Conservation (phyloP, 2,797 vertebrate genomes). For the Eulemur albifrons region DNA sequence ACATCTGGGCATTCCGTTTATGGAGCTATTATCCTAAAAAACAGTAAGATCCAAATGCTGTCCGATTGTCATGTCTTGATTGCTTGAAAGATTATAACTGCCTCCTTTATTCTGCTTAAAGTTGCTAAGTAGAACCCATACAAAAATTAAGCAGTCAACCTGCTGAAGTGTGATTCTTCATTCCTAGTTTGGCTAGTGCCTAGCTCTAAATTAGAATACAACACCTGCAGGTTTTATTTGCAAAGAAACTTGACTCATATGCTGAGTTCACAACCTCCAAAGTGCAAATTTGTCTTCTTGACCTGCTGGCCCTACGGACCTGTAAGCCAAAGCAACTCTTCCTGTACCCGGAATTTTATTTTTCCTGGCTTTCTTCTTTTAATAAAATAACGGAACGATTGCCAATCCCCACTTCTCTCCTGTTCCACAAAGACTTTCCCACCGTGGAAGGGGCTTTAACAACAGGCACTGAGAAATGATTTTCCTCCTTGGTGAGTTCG, state of each 20-base stretch:
- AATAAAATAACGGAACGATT: not conserved
- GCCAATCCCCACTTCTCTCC: not conserved
- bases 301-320: not conserved
- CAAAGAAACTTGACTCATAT: not conserved
- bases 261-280: not conserved
- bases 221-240: not conserved
- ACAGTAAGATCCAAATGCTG: not conserved
- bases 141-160: conserved; percentile 1
- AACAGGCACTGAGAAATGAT: not conserved
- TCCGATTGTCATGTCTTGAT: not conserved
- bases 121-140: not conserved
- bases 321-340: not conserved
- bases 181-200: not conserved
- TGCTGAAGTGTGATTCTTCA: not conserved
- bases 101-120: not conserved
- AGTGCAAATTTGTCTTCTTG: not conserved
- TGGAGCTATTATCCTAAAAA: not conserved
- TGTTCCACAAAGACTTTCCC: not conserved
- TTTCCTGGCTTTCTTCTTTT: conserved; percentile 35
- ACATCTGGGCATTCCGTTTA: not conserved
- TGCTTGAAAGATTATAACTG: not conserved
- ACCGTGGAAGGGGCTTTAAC: not conserved
- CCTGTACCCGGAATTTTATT: not conserved
- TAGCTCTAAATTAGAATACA: conserved; percentile 7
- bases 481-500: not conserved